Evolutionary conservation across 2,797 vertebrate species (phyloP).

Genomic region (Hemibagrus guttatus): DNA sequence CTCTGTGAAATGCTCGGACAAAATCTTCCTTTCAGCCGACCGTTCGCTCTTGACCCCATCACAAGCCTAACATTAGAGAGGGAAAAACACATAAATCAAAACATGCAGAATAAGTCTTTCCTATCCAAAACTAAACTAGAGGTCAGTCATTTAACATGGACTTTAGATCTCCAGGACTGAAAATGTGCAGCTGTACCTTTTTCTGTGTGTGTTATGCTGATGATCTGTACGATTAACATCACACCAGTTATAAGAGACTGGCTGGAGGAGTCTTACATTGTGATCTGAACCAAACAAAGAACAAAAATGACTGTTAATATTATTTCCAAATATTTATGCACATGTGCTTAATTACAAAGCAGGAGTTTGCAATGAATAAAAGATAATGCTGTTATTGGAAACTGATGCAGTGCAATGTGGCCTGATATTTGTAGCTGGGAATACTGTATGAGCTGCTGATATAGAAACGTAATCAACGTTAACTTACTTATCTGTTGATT

Average conservation of each 20-base stretch:
- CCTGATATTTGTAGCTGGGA: background rate
- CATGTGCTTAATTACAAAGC: background rate
- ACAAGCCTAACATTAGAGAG: conserved; percentile 11
- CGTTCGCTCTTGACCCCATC: conserved; percentile 10
- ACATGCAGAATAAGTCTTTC: background rate
- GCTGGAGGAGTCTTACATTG: conserved; percentile 34
- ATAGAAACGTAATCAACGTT: background rate
- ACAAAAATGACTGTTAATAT: background rate
- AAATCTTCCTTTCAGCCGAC: conserved; percentile 33
- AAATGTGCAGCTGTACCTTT: conserved; percentile 30
- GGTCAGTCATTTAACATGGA: background rate
- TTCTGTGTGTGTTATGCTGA: conserved; percentile 22
- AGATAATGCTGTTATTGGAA: background rate
- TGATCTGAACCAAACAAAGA: conserved; percentile 21
- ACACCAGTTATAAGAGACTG: conserved; percentile 42
- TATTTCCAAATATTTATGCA: background rate
- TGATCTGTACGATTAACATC: conserved; percentile 35
- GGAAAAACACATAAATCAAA: background rate
- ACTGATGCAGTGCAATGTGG: too few relatives aligned
- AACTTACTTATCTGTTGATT: conserved; percentile 2
- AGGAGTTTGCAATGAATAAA: background rate
- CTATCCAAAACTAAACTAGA: background rate
- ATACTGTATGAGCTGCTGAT: background rate
- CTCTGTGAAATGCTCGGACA: background rate
- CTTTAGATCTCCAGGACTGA: background rate